Percentiles rank a stretch among this genome's conserved stretches.
These are phyloP conservation scores for Caradrina kadenii DNA, from an alignment of 2,888 invertebrate species.

Conservation along the genomic window DNA sequence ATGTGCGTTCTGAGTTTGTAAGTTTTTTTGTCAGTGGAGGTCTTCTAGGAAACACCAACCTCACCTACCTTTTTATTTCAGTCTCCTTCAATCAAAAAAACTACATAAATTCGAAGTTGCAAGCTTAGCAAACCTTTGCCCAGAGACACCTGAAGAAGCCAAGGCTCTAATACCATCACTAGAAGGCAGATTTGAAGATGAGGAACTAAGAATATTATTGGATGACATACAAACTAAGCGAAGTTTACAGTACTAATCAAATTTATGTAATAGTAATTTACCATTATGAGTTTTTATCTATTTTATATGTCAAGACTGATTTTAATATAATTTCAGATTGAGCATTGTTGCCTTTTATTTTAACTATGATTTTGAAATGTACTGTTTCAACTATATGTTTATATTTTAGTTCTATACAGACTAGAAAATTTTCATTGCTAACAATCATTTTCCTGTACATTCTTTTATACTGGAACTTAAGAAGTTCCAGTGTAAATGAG, in stretches of 20 bases:
- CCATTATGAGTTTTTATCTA: slow-evolving; percentile 10
- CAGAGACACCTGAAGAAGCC: slow-evolving; percentile 99
- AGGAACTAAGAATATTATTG: slow-evolving; percentile 98
- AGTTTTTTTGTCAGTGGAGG: too few species aligned
- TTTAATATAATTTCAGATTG: slow-evolving; percentile 42
- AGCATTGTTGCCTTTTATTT: slow-evolving; percentile 23
- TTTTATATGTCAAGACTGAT: slow-evolving; percentile 36
- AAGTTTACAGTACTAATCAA: slow-evolving; percentile 97
- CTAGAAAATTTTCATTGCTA: too few species aligned
- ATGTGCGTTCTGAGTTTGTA: too few species aligned
- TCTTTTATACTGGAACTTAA: too few species aligned
- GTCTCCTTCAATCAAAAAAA: slow-evolving; percentile 97
- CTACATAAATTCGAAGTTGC: slow-evolving; percentile 99
- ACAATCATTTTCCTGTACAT: too few species aligned
- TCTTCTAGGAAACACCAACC: not conserved
- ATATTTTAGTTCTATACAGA: too few species aligned
- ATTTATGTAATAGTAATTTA: slow-evolving; percentile 19
- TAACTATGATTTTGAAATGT: not conserved
- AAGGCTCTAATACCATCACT: slow-evolving; percentile 99
- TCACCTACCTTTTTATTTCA: slow-evolving; percentile 80
- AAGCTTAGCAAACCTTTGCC: slow-evolving; percentile 99
- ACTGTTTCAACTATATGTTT: too few species aligned
- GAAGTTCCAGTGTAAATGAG: too few species aligned
- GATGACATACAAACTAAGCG: slow-evolving; percentile 99
- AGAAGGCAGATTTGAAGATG: slow-evolving; percentile 99